Conservation (phyloP, 2,797 vertebrate genomes). For the Typhlichthys eigenmanni region DNA sequence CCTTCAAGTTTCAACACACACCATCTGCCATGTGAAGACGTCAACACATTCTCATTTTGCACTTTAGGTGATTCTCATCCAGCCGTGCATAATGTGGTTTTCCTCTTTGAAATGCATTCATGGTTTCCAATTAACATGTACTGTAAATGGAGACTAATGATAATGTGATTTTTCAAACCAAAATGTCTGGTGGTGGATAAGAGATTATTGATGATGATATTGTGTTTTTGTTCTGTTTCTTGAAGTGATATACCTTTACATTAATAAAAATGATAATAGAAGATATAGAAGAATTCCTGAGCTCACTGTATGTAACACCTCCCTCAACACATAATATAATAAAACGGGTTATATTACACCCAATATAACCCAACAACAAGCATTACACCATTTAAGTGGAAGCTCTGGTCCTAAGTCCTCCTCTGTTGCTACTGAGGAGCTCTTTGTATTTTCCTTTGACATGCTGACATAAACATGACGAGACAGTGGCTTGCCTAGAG, state of each 20-base stretch:
- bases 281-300: too few relatives aligned
- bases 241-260: neutral
- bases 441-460: slow-evolving; percentile 22
- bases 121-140: too few relatives aligned
- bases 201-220: slow-evolving; percentile 21
- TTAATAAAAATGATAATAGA: neutral
- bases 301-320: too few relatives aligned
- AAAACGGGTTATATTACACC: too few relatives aligned
- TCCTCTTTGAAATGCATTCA: too few relatives aligned
- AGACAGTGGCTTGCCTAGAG: slow-evolving; percentile 60
- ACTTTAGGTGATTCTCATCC: too few relatives aligned
- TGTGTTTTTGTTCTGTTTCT: slow-evolving; percentile 10
- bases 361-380: neutral
- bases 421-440: slow-evolving; percentile 23
- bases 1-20: too few relatives aligned
- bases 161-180: neutral
- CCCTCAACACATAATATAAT: too few relatives aligned
- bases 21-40: too few relatives aligned
- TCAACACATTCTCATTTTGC: too few relatives aligned
- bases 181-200: neutral
- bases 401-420: slow-evolving; percentile 2
- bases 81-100: too few relatives aligned
- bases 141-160: slow-evolving; percentile 25
- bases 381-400: slow-evolving; percentile 14
- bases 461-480: slow-evolving; percentile 59